phyloP scores from a whole-genome alignment of 2,797 vertebrate species.

The Pangasius macronema region DNA sequence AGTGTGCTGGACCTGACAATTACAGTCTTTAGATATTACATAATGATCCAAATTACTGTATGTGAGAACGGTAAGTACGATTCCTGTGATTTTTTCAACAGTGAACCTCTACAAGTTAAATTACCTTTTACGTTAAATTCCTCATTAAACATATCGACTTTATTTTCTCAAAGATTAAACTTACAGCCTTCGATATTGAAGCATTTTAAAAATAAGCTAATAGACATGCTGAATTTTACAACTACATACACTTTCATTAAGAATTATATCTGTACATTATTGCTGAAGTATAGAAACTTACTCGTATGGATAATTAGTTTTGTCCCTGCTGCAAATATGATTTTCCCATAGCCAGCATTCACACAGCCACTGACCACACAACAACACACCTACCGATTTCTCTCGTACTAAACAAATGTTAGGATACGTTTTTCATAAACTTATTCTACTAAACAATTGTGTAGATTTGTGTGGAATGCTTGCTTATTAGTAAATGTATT shows the following conservation, averaged over 20 bases:
- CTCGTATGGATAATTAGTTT: conserved; percentile 45
- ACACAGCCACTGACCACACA: conserved; percentile 5
- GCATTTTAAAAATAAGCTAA: neutral
- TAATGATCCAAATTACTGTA: neutral
- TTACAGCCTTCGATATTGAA: neutral
- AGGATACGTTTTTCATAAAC: no score
- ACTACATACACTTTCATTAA: neutral
- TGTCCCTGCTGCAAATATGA: conserved; percentile 49
- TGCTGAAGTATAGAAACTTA: conserved; percentile 39
- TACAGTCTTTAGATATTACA: neutral
- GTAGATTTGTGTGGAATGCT: conserved; percentile 6
- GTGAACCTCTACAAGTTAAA: neutral
- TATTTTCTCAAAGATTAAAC: neutral
- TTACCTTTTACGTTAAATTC: neutral
- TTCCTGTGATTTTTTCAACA: neutral
- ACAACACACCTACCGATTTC: neutral
- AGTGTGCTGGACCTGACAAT: no score
- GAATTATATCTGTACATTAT: neutral
- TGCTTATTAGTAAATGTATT: neutral
- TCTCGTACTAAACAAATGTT: neutral
- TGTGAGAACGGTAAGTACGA: neutral
- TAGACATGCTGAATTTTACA: neutral
- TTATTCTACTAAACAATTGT: neutral
- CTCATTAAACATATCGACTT: no score
- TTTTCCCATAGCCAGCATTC: conserved; percentile 29